phyloP scores from a whole-genome alignment of 2,888 invertebrate genomes.

The Monoplex corrugatus region DNA sequence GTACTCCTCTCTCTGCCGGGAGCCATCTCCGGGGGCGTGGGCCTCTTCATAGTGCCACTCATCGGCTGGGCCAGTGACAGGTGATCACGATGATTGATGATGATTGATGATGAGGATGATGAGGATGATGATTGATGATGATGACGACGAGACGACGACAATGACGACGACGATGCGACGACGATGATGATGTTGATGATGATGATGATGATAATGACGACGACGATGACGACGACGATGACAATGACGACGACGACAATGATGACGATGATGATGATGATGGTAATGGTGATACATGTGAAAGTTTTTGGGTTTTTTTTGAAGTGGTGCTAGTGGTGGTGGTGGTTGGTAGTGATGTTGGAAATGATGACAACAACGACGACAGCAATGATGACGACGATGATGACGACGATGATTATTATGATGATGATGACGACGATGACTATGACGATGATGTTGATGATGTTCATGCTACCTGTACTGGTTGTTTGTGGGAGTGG shows the following conservation, averaged over 20 bases:
- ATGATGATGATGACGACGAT: background rate
- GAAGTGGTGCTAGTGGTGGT: background rate
- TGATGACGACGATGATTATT: background rate
- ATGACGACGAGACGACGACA: background rate
- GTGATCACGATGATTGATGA: background rate
- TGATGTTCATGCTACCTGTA: too few species aligned
- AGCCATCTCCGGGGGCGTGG: background rate
- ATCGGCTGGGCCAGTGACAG: background rate
- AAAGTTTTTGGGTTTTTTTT: too few species aligned
- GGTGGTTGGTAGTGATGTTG: background rate
- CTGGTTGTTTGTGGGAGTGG: too few species aligned
- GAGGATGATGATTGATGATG: background rate
- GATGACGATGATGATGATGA: background rate
- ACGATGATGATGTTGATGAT: background rate
- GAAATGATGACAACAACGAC: background rate
- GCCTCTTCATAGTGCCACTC: background rate
- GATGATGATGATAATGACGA: background rate
- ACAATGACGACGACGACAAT: background rate
- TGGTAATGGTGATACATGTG: slow-evolving; percentile 5
- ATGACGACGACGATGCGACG: background rate
- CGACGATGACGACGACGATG: background rate
- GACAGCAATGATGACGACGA: background rate
- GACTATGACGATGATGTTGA: background rate
- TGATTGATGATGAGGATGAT: background rate
- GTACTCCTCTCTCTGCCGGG: background rate